Percentiles rank a stretch among this genome's conserved stretches.
Conservation (phyloP, 1,140 invertebrate species). For the Helicoverpa zea region DNA sequence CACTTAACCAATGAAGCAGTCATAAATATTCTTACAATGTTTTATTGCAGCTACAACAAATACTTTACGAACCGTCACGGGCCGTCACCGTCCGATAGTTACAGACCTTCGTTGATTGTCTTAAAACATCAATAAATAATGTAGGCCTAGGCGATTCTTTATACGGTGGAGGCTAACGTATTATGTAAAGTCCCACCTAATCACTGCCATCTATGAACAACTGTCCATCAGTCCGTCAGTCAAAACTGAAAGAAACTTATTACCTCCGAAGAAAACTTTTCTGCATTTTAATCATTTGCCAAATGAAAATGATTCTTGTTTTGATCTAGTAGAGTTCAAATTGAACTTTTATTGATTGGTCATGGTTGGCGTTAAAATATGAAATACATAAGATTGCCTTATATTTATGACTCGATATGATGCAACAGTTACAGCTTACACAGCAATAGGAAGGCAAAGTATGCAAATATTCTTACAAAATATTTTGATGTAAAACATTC, state of each 20-base stretch:
- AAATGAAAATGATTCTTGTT: background rate
- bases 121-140: slow-evolving; percentile 46
- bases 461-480: slow-evolving; percentile 20
- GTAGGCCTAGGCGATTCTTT: slow-evolving; percentile 43
- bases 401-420: slow-evolving; percentile 1
- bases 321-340: background rate
- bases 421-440: background rate
- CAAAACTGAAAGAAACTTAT: slow-evolving; percentile 44
- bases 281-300: slow-evolving; percentile 2
- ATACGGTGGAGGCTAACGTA: slow-evolving; percentile 7
- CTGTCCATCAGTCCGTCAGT: slow-evolving; percentile 54
- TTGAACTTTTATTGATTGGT: background rate
- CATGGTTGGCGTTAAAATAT: background rate
- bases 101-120: slow-evolving; percentile 20
- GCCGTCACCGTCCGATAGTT: background rate
- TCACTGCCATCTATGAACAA: slow-evolving; percentile 55
- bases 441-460: background rate
- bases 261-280: background rate
- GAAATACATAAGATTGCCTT: background rate
- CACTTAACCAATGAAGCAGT: background rate
- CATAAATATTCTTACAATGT: background rate
- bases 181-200: slow-evolving; percentile 59
- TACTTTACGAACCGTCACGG: background rate
- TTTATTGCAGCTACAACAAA: slow-evolving; percentile 13
- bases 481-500: background rate